A percentile compares a stretch with the other conserved stretches of the same genome.
Conservation (phyloP, 2,797 vertebrate genomes). For the Gymnodraco acuticeps region DNA sequence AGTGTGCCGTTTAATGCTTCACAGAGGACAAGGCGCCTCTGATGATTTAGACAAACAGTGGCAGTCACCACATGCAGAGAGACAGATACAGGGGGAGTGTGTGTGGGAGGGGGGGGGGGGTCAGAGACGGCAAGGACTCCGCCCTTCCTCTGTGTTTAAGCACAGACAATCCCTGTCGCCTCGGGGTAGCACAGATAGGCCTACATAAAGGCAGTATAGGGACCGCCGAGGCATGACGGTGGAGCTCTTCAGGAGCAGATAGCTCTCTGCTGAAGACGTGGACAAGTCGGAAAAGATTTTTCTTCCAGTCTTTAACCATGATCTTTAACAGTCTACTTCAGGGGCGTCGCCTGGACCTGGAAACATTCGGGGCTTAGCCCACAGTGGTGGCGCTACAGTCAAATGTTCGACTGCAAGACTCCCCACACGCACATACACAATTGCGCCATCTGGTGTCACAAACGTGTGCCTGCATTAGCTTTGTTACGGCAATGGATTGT, state of each 20-base stretch:
- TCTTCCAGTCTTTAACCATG: background rate
- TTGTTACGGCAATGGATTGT: too few relatives aligned
- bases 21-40: conserved; percentile 60
- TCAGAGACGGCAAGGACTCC: conserved; percentile 44
- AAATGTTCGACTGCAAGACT: too few relatives aligned
- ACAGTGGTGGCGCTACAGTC: too few relatives aligned
- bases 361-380: too few relatives aligned
- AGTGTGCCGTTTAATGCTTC: conserved; percentile 62
- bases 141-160: conserved; percentile 69
- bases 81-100: conserved; percentile 27
- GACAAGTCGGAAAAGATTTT: background rate
- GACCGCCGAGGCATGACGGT: conserved; percentile 61
- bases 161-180: conserved; percentile 74
- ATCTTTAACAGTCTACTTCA: conserved; percentile 14
- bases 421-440: too few relatives aligned
- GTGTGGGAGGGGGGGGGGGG: background rate
- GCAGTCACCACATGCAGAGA: conserved; percentile 51
- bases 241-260: conserved; percentile 58
- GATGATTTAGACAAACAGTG: conserved; percentile 71
- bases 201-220: conserved; percentile 71
- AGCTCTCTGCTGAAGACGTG: conserved; percentile 36
- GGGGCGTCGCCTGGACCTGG: too few relatives aligned
- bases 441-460: too few relatives aligned
- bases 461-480: too few relatives aligned
- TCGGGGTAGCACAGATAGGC: conserved; percentile 69